Conservation (phyloP, 1,140 invertebrate genomes). For the Periplaneta americana region DNA sequence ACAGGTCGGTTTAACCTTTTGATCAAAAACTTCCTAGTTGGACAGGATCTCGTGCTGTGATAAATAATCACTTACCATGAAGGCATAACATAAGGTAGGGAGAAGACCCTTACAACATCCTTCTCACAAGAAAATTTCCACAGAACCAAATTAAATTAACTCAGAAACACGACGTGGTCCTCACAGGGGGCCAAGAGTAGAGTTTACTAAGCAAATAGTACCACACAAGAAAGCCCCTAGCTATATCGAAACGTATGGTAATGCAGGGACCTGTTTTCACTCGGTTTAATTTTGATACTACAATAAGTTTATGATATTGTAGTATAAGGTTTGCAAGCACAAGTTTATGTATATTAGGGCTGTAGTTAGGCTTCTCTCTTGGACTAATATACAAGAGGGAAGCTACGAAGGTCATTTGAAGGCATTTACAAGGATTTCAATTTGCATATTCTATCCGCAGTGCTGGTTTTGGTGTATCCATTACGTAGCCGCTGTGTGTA, state of each 20-base stretch:
- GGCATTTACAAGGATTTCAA: background rate
- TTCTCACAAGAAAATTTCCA: background rate
- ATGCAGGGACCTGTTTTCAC: background rate
- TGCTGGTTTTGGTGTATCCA: background rate
- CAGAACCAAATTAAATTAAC: background rate
- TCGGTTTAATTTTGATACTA: background rate
- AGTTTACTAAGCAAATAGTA: background rate
- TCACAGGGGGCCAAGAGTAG: background rate
- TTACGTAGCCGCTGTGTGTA: background rate
- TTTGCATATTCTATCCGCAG: background rate
- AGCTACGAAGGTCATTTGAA: background rate
- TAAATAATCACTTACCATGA: background rate
- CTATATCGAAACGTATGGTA: background rate
- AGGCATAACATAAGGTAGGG: background rate
- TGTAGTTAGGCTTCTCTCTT: background rate
- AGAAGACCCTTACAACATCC: background rate
- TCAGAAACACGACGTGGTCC: background rate
- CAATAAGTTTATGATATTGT: background rate
- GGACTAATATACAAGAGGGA: background rate
- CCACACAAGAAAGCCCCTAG: background rate
- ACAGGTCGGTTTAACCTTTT: background rate
- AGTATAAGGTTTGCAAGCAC: background rate
- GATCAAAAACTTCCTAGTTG: background rate
- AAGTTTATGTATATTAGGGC: background rate
- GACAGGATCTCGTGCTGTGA: no score